Percentiles rank a stretch among this genome's conserved stretches.
Conservation (phyloP, 2,888 invertebrate species). For the Incurvaria masculella region DNA sequence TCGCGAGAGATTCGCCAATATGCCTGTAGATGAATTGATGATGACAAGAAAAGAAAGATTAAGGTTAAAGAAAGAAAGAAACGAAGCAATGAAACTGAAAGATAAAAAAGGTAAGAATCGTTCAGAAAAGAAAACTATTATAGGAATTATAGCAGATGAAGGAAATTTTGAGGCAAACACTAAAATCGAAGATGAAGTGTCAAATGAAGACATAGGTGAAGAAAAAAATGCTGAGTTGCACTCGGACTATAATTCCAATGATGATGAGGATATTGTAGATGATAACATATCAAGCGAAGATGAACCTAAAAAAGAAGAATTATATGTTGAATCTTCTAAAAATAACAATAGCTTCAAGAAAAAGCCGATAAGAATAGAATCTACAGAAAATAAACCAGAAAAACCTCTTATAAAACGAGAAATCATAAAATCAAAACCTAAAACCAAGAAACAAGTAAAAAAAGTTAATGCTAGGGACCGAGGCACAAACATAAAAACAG, state of each 20-base stretch:
- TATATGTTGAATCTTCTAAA: background rate
- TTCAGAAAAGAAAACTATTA: too few species aligned
- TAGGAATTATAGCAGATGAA: constrained; percentile 1
- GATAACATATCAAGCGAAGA: constrained; percentile 7
- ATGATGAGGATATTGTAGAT: constrained; percentile 13
- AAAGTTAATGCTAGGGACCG: constrained; percentile 24
- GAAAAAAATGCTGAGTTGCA: constrained; percentile 10
- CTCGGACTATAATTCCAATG: too few species aligned
- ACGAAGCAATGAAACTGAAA: constrained; percentile 28
- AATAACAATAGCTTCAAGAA: background rate
- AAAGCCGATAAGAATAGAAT: background rate
- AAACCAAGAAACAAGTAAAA: constrained; percentile 5
- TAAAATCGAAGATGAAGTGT: constrained; percentile 26
- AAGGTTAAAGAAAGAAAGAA: constrained; percentile 40
- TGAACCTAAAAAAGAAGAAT: constrained; percentile 12
- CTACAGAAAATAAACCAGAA: background rate
- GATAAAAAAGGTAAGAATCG: constrained; percentile 27
- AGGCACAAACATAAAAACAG: constrained; percentile 32
- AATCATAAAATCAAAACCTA: constrained; percentile 3
- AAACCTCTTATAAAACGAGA: background rate
- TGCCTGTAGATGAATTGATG: constrained; percentile 40
- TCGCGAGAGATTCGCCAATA: constrained; percentile 32
- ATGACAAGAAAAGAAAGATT: constrained; percentile 43
- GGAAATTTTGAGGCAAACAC: background rate
- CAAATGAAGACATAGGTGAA: constrained; percentile 13